Evolutionary conservation across 2,113 vertebrate genomes (phyloP).

Genomic region (Pterocles gutturalis): DNA sequence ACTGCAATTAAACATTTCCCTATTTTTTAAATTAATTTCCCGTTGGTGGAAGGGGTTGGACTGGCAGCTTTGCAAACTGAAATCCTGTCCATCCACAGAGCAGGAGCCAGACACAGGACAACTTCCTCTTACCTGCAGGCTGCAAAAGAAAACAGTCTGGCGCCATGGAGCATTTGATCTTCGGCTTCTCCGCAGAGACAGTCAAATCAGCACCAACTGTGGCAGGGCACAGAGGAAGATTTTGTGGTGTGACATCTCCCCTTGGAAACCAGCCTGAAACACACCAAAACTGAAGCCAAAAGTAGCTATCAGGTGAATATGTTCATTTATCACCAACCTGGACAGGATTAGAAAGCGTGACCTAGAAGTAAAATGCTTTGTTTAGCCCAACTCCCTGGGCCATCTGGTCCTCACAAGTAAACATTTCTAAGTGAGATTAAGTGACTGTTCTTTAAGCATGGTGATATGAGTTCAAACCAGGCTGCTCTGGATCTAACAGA

Average conservation of each 20-base stretch:
- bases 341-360: constrained; percentile 44
- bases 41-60: not conserved
- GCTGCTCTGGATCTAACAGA: constrained; percentile 40
- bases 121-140: constrained; percentile 59
- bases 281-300: constrained; percentile 8
- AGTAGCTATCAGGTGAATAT: constrained; percentile 44
- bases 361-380: constrained; percentile 62
- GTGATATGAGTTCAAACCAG: constrained; percentile 33
- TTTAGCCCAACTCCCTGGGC: constrained; percentile 45
- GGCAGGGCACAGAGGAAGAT: not conserved
- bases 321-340: constrained; percentile 44
- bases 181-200: constrained; percentile 22
- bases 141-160: constrained; percentile 57
- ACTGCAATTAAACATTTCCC: constrained; percentile 47
- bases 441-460: constrained; percentile 29
- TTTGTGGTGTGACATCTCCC: not conserved
- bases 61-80: not conserved
- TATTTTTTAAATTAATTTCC: not conserved
- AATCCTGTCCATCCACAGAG: not conserved
- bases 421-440: constrained; percentile 67
- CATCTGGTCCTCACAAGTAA: constrained; percentile 50
- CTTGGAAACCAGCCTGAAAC: constrained; percentile 10
- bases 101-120: constrained; percentile 15
- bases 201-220: constrained; percentile 41
- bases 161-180: constrained; percentile 21